These are phyloP conservation scores for Globodera rostochiensis DNA, from an alignment of 1,140 invertebrate species.

Conservation along the genomic window DNA sequence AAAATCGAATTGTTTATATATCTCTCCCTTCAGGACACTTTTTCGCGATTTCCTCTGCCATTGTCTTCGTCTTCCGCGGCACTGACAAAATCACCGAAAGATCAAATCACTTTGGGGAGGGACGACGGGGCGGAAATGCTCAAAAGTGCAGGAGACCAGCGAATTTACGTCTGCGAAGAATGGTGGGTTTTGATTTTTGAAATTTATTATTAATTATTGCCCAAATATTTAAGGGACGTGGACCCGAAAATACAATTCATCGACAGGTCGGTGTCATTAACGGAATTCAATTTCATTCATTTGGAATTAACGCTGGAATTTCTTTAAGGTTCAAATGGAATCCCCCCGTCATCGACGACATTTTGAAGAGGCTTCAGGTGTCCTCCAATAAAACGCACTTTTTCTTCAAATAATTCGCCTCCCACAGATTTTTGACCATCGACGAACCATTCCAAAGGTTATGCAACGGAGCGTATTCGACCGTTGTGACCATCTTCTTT, in stretches of 20 bases:
- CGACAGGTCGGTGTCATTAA: background rate
- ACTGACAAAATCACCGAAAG: background rate
- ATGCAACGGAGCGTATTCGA: constrained; percentile 95
- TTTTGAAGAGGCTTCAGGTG: constrained; percentile 56
- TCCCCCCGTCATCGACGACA: constrained; percentile 61
- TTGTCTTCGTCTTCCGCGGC: background rate
- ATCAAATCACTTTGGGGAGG: background rate
- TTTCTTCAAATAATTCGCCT: constrained; percentile 67
- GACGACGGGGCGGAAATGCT: background rate
- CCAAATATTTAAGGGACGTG: constrained; percentile 93
- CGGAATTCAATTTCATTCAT: background rate
- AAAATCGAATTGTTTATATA: no score
- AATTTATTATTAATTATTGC: constrained; percentile 69
- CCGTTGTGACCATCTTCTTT: constrained; percentile 81
- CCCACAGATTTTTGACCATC: constrained; percentile 90
- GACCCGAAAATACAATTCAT: constrained; percentile 85
- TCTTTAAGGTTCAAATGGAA: constrained; percentile 63
- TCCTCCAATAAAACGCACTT: constrained; percentile 15
- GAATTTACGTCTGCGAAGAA: background rate
- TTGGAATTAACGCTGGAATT: constrained; percentile 58
- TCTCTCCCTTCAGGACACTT: background rate
- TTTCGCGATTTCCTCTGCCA: background rate
- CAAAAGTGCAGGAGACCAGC: background rate
- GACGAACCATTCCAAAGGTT: constrained; percentile 98
- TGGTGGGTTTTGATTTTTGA: constrained; percentile 3